Conservation (phyloP, 2,113 vertebrate genomes). For the Alexandromys fortis region DNA sequence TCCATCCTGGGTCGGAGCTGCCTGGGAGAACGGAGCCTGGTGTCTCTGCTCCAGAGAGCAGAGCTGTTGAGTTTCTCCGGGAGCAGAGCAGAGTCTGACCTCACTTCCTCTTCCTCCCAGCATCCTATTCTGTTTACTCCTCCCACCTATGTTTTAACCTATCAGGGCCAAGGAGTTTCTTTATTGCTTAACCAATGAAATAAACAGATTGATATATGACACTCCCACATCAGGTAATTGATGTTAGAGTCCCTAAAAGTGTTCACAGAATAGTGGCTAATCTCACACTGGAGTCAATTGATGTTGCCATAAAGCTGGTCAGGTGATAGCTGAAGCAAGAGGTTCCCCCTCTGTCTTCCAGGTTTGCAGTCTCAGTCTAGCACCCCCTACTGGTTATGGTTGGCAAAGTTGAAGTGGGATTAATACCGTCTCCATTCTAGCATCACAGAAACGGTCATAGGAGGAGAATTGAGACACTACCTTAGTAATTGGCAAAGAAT, state of each 20-base stretch:
- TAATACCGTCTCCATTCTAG: neutral
- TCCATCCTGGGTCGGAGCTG: no score
- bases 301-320: neutral
- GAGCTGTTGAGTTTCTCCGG: no score
- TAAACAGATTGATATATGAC: no score
- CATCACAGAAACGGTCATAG: neutral
- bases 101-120: no score
- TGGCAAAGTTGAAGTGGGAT: neutral
- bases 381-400: neutral
- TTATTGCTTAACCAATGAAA: no score
- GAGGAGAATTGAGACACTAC: neutral
- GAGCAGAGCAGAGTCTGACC: no score
- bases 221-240: no score
- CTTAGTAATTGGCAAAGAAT: constrained; percentile 63
- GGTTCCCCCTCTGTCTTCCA: neutral
- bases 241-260: accelerated
- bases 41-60: no score
- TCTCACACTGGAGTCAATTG: neutral
- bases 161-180: no score
- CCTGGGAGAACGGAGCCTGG: no score
- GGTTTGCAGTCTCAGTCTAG: neutral
- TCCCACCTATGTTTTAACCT: no score
- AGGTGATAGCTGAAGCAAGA: neutral
- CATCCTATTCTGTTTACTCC: no score
- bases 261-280: neutral